A percentile compares a stretch with the other conserved stretches of the same genome.
Conservation (phyloP, 2,113 vertebrate species). For the Danionella cerebrum region DNA sequence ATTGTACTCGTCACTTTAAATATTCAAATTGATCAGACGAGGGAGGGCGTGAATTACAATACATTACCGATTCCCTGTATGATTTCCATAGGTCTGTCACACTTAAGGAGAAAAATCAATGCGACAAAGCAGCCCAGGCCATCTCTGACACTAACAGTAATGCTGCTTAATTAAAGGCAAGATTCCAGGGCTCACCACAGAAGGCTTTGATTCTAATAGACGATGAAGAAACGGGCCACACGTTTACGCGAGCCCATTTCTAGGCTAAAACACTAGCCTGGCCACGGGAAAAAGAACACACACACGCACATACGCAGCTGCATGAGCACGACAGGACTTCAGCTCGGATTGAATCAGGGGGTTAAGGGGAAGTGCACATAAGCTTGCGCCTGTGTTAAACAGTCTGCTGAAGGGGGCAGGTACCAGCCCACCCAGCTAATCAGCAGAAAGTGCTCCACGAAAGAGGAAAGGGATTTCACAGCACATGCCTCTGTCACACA, state of each 20-base stretch:
- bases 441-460: conserved; percentile 39
- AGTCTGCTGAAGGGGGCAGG: conserved; percentile 46
- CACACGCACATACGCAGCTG: not conserved
- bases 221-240: conserved; percentile 52
- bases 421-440: conserved; percentile 64
- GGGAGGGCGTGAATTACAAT: conserved; percentile 52
- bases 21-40: conserved; percentile 55
- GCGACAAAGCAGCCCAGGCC: conserved; percentile 38
- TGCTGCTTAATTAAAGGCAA: conserved; percentile 69
- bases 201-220: conserved; percentile 62
- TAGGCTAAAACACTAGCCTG: conserved; percentile 48
- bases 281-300: conserved; percentile 11
- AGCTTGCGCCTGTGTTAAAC: not conserved
- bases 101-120: conserved; percentile 47
- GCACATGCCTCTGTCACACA: conserved; percentile 9
- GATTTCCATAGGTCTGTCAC: conserved; percentile 51
- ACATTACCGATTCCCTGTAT: conserved; percentile 50
- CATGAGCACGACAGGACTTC: conserved; percentile 48
- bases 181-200: conserved; percentile 45
- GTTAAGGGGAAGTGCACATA: not conserved
- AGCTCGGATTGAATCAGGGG: conserved; percentile 52
- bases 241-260: conserved; percentile 8
- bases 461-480: conserved; percentile 35
- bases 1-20: conserved; percentile 46
- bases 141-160: conserved; percentile 72